Evolutionary conservation across 92 coral and sea anemone genomes (phyloP), one percentile per base, ranked within the genome.

Genomic region (Nematostella vectensis): DNA sequence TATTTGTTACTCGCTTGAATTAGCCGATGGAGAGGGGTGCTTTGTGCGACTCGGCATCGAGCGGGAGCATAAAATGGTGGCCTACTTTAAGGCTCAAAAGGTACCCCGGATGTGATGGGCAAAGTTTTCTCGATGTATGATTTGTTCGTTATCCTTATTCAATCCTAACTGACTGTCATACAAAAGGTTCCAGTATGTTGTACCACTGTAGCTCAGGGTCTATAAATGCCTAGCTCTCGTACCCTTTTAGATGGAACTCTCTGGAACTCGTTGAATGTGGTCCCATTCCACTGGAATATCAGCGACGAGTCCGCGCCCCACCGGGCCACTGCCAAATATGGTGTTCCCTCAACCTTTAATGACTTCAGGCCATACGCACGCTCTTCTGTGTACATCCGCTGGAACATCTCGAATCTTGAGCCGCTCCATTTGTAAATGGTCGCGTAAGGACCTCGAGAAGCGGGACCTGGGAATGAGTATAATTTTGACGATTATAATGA

Each of bases 271-370:
- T 61, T 71, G 25, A 89, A 89, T 3, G 63, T 17, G 9, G 88
- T 85, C 15, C 95, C 95, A 50, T 85, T 89, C 97, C 97, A 89
- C 47, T 72, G 83, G 70, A 76, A 75, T 30, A 89, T 69, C 2
- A 85, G 58, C 18, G 89, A 89, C 18, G 75, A 81, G 11, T 58
- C 27, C 11, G 88, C 84, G 24, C 53, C 37, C 89, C 82, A 85
- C 19, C 91, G 78, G 18, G 97, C 97, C 10, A 81, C 79, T 0
- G 82, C 86, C n/a, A 89, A 62, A 51, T 77, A 89, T 15, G 57
- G 45, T 19, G 58, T 38, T n/a, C 77, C 63, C 27, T 79, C 91
- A 3, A 82, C 82, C 24, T 69, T 60, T 47, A 89, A 54, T 15
- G 86, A 74, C 26, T 75, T 77, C 29, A 89, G 50, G 4, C 88